These are phyloP conservation scores for Emys orbicularis DNA, from an alignment of 2,797 vertebrate species.

Conservation along the genomic window DNA sequence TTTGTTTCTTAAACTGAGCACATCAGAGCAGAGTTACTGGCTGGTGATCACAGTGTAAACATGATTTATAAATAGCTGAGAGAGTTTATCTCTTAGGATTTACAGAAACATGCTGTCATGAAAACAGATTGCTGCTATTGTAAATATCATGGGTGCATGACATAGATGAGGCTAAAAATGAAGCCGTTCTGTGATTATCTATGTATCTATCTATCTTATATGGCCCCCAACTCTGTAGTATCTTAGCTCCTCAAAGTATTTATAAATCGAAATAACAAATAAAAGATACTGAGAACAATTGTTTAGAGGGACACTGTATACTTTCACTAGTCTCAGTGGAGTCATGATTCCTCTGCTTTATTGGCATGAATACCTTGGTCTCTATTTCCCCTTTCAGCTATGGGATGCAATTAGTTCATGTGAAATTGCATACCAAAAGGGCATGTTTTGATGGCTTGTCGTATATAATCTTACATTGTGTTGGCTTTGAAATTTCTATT, in stretches of 20 bases:
- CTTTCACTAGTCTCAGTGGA: constrained; percentile 53
- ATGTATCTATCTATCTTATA: not conserved
- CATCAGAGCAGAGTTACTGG: constrained; percentile 62
- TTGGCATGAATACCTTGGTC: constrained; percentile 51
- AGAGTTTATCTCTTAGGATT: constrained; percentile 78
- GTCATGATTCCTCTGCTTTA: constrained; percentile 52
- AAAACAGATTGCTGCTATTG: constrained; percentile 69
- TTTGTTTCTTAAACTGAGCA: constrained; percentile 57
- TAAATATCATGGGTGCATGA: constrained; percentile 65
- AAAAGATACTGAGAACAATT: constrained; percentile 65
- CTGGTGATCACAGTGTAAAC: constrained; percentile 73
- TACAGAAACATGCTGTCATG: constrained; percentile 73
- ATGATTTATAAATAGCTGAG: constrained; percentile 80
- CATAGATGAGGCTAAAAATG: constrained; percentile 42
- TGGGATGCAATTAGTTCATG: constrained; percentile 50
- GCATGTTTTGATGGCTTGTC: constrained; percentile 33
- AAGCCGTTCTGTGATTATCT: constrained; percentile 58
- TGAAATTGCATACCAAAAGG: constrained; percentile 50
- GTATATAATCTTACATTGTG: constrained; percentile 46
- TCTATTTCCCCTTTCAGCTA: constrained; percentile 44
- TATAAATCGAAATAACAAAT: constrained; percentile 55
- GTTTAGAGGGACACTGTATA: constrained; percentile 32
- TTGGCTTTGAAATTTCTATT: constrained; percentile 57
- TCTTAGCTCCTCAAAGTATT: constrained; percentile 53
- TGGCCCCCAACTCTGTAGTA: constrained; percentile 16